A percentile compares a stretch with the other conserved stretches of the same genome.
These are phyloP conservation scores for Manis crassicaudata DNA, from an alignment of 2,797 vertebrate genomes.

Conservation along the genomic window DNA sequence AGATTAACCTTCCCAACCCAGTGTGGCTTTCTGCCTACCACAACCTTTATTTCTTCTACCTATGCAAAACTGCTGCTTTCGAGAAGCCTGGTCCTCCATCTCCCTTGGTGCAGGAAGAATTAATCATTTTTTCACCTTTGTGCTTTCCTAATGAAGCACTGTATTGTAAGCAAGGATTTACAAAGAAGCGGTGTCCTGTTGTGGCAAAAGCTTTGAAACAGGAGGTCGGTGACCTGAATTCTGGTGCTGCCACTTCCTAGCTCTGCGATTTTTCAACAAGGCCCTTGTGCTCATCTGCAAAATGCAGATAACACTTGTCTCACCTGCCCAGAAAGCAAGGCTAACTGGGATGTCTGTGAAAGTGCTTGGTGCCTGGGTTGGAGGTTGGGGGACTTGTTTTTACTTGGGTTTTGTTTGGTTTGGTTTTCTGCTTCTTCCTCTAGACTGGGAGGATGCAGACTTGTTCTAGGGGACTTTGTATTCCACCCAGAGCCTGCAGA, in stretches of 20 bases:
- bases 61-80: slow-evolving; percentile 64
- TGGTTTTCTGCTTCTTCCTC: background rate
- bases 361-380: background rate
- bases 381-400: background rate
- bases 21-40: background rate
- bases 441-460: background rate
- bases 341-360: slow-evolving; percentile 22
- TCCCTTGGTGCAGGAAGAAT: slow-evolving; percentile 33
- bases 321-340: background rate
- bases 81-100: slow-evolving; percentile 43
- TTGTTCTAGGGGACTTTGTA: background rate
- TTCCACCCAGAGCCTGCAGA: background rate
- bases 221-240: slow-evolving; percentile 39
- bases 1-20: background rate
- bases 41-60: slow-evolving; percentile 11
- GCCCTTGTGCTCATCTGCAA: slow-evolving; percentile 43
- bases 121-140: slow-evolving; percentile 25
- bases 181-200: slow-evolving; percentile 7
- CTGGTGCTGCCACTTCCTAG: background rate
- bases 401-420: background rate
- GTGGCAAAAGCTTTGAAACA: slow-evolving; percentile 19
- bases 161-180: slow-evolving; percentile 48
- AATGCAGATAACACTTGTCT: slow-evolving; percentile 43
- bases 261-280: slow-evolving; percentile 28
- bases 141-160: slow-evolving; percentile 23